These are phyloP conservation scores for Andrena chrysosceles DNA, from an alignment of 2,888 invertebrate species.

Conservation along the genomic window DNA sequence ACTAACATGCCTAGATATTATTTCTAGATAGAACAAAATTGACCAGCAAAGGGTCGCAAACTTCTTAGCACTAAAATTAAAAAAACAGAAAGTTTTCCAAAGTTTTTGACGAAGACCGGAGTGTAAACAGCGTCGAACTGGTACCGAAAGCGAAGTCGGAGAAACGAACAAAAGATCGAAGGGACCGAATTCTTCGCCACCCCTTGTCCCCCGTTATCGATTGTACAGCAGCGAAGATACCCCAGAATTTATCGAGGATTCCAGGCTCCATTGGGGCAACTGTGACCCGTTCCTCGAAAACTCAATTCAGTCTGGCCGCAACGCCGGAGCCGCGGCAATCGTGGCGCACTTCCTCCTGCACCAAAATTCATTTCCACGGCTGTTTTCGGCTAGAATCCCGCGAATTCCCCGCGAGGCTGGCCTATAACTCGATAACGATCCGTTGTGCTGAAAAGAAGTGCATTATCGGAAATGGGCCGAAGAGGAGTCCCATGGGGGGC, in stretches of 20 bases:
- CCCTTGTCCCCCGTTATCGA: slow-evolving; percentile 21
- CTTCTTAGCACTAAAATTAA: too few species aligned
- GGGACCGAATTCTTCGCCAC: not conserved
- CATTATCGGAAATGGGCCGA: slow-evolving; percentile 32
- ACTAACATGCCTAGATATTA: not conserved
- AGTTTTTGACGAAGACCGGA: not conserved
- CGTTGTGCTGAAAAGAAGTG: slow-evolving; percentile 5
- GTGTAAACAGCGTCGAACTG: not conserved
- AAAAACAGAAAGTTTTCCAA: not conserved
- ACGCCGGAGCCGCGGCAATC: slow-evolving; percentile 19
- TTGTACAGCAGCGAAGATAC: slow-evolving; percentile 7
- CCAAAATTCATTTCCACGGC: slow-evolving; percentile 23
- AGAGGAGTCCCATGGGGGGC: not conserved
- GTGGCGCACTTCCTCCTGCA: not conserved
- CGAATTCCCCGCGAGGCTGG: not conserved
- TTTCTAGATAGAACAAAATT: too few species aligned
- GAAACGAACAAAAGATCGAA: not conserved
- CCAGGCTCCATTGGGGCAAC: slow-evolving; percentile 23
- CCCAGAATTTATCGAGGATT: not conserved
- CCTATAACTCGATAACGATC: slow-evolving; percentile 39
- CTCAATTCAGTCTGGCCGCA: slow-evolving; percentile 28
- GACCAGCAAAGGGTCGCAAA: too few species aligned
- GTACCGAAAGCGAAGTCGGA: not conserved
- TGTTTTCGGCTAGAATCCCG: slow-evolving; percentile 2
- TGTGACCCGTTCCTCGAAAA: slow-evolving; percentile 16